phyloP scores from a whole-genome alignment of 2,888 invertebrate genomes.

The Meta bourneti region DNA sequence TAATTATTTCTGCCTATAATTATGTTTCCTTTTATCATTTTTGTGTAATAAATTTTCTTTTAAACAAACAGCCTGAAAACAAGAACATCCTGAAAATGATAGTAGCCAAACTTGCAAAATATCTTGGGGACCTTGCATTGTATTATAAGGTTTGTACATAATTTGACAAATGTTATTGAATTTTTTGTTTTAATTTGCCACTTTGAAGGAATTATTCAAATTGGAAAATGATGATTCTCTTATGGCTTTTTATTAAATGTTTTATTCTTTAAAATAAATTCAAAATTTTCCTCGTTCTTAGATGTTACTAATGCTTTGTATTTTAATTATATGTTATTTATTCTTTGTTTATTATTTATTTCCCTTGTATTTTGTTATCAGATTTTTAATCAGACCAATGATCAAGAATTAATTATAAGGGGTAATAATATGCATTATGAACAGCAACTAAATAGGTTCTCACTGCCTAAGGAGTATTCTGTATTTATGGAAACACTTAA shows the following conservation, averaged over 20 bases:
- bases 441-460: too few relatives aligned
- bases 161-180: not conserved
- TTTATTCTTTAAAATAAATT: too few relatives aligned
- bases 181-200: not conserved
- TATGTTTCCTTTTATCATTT: not conserved
- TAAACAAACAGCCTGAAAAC: slow-evolving; percentile 35
- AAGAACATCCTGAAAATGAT: slow-evolving; percentile 37
- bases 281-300: not conserved
- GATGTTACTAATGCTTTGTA: not conserved
- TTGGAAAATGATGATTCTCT: too few relatives aligned
- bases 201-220: not conserved
- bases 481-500: too few relatives aligned
- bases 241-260: too few relatives aligned
- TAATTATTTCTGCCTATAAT: not conserved
- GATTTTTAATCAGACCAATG: too few relatives aligned
- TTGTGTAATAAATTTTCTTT: not conserved
- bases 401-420: too few relatives aligned
- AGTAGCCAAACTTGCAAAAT: slow-evolving; percentile 36
- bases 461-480: too few relatives aligned
- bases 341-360: too few relatives aligned
- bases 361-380: too few relatives aligned
- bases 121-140: slow-evolving; percentile 22
- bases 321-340: not conserved
- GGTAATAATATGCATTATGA: too few relatives aligned
- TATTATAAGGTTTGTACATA: slow-evolving; percentile 49